Base-by-base conservation (phyloP, 2,113 vertebrate species). In the Athene noctua region DNA sequence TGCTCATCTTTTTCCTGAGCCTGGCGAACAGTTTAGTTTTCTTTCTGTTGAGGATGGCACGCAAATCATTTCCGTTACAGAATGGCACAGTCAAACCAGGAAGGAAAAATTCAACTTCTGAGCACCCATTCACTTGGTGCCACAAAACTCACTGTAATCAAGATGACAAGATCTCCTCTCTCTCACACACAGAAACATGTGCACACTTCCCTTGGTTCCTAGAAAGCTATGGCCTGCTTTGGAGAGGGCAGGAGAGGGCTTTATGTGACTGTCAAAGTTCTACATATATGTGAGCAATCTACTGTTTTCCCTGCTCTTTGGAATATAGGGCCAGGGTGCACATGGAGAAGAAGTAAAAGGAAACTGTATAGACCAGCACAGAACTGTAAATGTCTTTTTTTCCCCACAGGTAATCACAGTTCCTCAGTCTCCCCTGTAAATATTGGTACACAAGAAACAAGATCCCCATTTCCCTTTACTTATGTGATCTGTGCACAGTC, bases 11-110 rank as follows among this genome's bases (percentile, higher is more conserved):
- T 97, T 98, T 98, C 97, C 97, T 98, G 97, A 98, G 98, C 91
- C 98, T 97, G 86, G 98, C 98, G 98, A 98, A 98, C 92, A 98
- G 97, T 97, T 98, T 98, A 97, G 96, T 97, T 98, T 98, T 98
- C 98, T 98, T 98, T 98, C 98, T 98, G 98, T 97, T 96, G 98
- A 97, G 93, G 98, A 97, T 9, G 85, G 97, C 89, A 97, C 18
- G 81, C 49, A 91, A 97, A 97, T 96, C 93, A 91, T 94, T 87
- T 97, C 83, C 88, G 44, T 97, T 97, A 97, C 94, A 93, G 83
- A 84, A 89, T 54, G 86, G 81, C 78, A 96, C 85, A 94, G 91
- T 84, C 93, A 96, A 93, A 96, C 87, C 91, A 86, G 57, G 52
- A 83, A 96, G 89, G 85, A 94, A 95, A 94, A 88, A 84, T 94